Evolutionary conservation across 2,888 invertebrate species (phyloP).

Genomic region (Heliconius cydno): DNA sequence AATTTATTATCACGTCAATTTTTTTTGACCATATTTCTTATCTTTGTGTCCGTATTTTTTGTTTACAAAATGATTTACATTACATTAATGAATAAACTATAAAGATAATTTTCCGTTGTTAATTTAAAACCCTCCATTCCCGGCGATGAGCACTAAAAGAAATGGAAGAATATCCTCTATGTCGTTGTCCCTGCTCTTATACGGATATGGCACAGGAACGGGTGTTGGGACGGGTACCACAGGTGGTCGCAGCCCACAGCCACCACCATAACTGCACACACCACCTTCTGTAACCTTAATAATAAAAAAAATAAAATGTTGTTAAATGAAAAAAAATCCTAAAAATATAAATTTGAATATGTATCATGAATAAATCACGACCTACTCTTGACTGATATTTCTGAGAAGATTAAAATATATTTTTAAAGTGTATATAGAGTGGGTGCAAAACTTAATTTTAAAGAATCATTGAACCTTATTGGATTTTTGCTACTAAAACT

Average conservation of each 20-base stretch:
- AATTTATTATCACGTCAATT: too few species aligned
- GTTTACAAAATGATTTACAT: neutral
- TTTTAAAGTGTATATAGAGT: slow-evolving; percentile 1
- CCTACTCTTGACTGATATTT: neutral
- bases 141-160: slow-evolving; percentile 37
- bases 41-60: too few species aligned
- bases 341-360: neutral
- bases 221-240: slow-evolving; percentile 26
- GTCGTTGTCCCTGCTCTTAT: slow-evolving; percentile 30
- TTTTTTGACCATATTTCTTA: too few species aligned
- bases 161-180: slow-evolving; percentile 42
- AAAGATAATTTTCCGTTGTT: neutral
- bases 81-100: neutral
- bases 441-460: neutral
- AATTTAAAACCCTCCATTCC: slow-evolving; percentile 24
- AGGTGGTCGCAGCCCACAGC: slow-evolving; percentile 31
- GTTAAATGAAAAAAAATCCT: neutral
- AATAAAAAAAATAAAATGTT: neutral
- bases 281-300: slow-evolving; percentile 43
- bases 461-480: neutral
- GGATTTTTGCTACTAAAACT: slow-evolving; percentile 5
- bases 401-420: neutral
- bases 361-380: neutral
- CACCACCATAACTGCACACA: slow-evolving; percentile 53
- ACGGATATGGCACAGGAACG: slow-evolving; percentile 33